Conservation (phyloP, 2,113 vertebrate genomes). For the Chaenocephalus aceratus region DNA sequence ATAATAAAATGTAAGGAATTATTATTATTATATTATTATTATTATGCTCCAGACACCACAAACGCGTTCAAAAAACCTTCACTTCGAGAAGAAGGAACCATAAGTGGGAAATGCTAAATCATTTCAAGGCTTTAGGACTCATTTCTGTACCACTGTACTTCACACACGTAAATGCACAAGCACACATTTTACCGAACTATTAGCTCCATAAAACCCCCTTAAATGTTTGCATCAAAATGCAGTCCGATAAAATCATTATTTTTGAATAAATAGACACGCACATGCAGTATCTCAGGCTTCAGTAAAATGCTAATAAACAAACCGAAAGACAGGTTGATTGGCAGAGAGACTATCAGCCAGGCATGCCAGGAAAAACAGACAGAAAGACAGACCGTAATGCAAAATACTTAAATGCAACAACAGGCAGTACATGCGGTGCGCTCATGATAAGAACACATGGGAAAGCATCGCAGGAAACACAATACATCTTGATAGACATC, state of each 20-base stretch:
- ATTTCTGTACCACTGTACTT: no score
- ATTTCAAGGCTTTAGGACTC: no score
- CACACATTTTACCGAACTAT: not conserved
- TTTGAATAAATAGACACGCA: not conserved
- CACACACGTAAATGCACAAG: not conserved
- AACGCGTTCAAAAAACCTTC: no score
- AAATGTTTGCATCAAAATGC: no score
- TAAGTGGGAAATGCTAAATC: no score
- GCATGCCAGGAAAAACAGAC: not conserved
- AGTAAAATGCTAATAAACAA: not conserved
- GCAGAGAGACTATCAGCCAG: not conserved
- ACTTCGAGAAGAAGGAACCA: no score
- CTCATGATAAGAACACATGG: conserved; percentile 11
- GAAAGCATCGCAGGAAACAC: conserved; percentile 12
- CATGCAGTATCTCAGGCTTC: not conserved
- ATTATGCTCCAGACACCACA: no score
- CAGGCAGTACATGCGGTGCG: conserved; percentile 1
- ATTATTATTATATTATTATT: no score
- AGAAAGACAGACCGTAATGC: not conserved
- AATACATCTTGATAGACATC: conserved; percentile 41
- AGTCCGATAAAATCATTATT: no score
- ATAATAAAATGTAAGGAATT: no score
- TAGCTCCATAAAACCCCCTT: no score
- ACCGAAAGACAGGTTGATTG: not conserved
- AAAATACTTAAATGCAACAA: not conserved